Evolutionary conservation across 2,113 vertebrate genomes (phyloP).

Genomic region (Tapirus terrestris): DNA sequence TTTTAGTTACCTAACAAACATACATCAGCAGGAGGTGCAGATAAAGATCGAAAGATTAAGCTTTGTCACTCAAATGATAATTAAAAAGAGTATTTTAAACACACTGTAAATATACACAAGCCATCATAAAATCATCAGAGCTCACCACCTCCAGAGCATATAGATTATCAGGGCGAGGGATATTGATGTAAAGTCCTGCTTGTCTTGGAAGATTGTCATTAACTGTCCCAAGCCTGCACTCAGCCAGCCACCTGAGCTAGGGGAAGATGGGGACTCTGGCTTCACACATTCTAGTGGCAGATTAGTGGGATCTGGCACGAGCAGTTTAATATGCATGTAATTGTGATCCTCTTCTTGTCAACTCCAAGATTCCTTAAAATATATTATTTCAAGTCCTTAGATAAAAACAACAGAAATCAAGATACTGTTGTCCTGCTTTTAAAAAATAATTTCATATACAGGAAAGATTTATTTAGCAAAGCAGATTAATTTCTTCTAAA

Average conservation of each 20-base stretch:
- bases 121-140: slow-evolving; percentile 76
- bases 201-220: slow-evolving; percentile 78
- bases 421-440: slow-evolving; percentile 45
- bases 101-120: slow-evolving; percentile 82
- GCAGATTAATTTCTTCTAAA: slow-evolving; percentile 71
- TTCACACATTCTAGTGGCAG: slow-evolving; percentile 42
- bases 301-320: slow-evolving; percentile 42
- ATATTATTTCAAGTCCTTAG: slow-evolving; percentile 1
- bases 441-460: slow-evolving; percentile 24
- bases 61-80: slow-evolving; percentile 83
- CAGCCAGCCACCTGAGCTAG: slow-evolving; percentile 64
- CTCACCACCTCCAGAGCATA: slow-evolving; percentile 69
- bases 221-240: slow-evolving; percentile 68
- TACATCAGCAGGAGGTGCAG: slow-evolving; percentile 72
- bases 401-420: slow-evolving; percentile 43
- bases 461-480: slow-evolving; percentile 61
- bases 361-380: slow-evolving; percentile 38
- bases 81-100: slow-evolving; percentile 84
- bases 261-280: neutral
- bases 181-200: slow-evolving; percentile 79
- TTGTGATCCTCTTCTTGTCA: slow-evolving; percentile 46
- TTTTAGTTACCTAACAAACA: slow-evolving; percentile 76
- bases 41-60: slow-evolving; percentile 81
- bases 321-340: slow-evolving; percentile 68
- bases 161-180: slow-evolving; percentile 69